A percentile compares a stretch with the other conserved stretches of the same genome.
These are phyloP conservation scores for Rotaria magnacalcarata DNA, from an alignment of 2,888 invertebrate genomes.

Conservation along the genomic window DNA sequence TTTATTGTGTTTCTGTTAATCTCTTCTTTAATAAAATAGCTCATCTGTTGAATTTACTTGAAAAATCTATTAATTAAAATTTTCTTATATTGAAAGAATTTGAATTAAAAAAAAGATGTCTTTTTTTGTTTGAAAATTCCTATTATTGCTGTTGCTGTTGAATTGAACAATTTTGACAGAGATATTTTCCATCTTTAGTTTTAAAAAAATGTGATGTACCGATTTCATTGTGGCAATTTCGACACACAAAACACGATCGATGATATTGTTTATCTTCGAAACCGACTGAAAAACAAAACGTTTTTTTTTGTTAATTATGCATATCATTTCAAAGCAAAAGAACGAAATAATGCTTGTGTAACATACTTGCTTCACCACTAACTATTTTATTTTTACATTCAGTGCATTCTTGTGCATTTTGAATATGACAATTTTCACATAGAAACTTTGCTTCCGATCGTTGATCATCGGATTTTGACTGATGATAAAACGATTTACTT, in stretches of 20 bases:
- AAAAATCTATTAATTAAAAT: too few species aligned
- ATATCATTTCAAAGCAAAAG: background rate
- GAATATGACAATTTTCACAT: slow-evolving; percentile 28
- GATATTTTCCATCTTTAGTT: slow-evolving; percentile 27
- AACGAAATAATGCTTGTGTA: background rate
- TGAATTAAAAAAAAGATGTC: too few species aligned
- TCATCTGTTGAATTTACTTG: too few species aligned
- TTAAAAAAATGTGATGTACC: slow-evolving; percentile 14
- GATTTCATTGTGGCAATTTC: slow-evolving; percentile 32
- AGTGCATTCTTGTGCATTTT: slow-evolving; percentile 23
- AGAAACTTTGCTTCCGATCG: background rate
- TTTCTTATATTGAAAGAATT: too few species aligned
- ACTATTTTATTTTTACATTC: slow-evolving; percentile 33
- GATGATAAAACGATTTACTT: slow-evolving; percentile 17
- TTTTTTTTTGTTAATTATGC: background rate
- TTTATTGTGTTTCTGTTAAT: too few species aligned
- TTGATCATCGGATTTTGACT: background rate
- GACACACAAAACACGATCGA: slow-evolving; percentile 28
- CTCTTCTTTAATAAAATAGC: too few species aligned
- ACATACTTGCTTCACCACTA: slow-evolving; percentile 22
- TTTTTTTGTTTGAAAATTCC: too few species aligned
- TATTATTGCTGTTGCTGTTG: background rate
- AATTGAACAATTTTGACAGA: background rate
- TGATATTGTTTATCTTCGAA: slow-evolving; percentile 35
- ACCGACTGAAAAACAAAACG: background rate